Evolutionary conservation across 2,113 vertebrate species (phyloP).

Genomic region (Gymnocephalus cernua): DNA sequence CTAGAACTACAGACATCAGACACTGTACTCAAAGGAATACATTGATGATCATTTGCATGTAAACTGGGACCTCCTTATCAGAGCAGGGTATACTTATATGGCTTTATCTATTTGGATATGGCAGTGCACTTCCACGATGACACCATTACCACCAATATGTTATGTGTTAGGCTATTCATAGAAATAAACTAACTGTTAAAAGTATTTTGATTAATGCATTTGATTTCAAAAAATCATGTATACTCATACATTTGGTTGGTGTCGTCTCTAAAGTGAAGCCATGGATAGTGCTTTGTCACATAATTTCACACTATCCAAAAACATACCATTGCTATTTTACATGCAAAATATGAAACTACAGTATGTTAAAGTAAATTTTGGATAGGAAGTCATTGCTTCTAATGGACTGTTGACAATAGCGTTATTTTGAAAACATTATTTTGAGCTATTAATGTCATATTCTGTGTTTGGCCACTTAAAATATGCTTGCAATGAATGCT

Average conservation of each 20-base stretch:
- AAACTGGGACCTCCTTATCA: conserved; percentile 27
- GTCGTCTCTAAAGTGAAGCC: not conserved
- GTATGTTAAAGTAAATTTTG: not conserved
- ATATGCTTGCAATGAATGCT: not conserved
- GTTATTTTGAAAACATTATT: not conserved
- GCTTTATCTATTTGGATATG: conserved; percentile 28
- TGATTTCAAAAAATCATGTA: not conserved
- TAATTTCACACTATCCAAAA: not conserved
- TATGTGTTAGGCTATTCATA: conserved; percentile 22
- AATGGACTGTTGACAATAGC: not conserved
- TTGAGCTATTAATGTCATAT: not conserved
- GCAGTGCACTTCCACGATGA: conserved; percentile 6
- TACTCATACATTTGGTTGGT: not conserved
- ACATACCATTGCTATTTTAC: not conserved
- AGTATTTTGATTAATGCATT: not conserved
- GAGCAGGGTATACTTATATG: conserved; percentile 23
- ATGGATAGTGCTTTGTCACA: not conserved
- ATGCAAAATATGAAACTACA: not conserved
- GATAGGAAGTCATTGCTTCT: not conserved
- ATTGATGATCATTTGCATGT: conserved; percentile 55
- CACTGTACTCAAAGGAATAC: conserved; percentile 9
- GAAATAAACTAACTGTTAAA: not conserved
- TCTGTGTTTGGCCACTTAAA: not conserved
- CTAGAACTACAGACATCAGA: conserved; percentile 36
- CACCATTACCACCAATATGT: conserved; percentile 5